Evolutionary conservation across 2,888 invertebrate genomes (phyloP).

Genomic region (Brachyptera risi): DNA sequence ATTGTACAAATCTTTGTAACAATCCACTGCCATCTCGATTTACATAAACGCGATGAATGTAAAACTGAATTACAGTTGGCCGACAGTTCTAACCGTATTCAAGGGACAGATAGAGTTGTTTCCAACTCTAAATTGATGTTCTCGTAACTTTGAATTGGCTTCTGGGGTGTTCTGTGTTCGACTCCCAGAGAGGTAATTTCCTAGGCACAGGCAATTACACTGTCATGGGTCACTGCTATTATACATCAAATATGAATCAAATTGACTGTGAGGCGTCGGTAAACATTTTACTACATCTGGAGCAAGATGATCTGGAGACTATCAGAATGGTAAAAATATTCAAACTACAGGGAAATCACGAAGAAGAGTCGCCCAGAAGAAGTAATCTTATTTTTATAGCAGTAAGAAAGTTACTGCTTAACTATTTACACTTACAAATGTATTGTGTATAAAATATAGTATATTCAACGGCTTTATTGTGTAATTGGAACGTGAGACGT

Average conservation of each 20-base stretch:
- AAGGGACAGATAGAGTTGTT: slow-evolving; percentile 3
- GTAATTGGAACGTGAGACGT: no score
- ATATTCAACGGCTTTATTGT: no score
- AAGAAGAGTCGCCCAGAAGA: no score
- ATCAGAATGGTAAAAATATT: neutral
- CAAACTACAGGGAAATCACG: neutral
- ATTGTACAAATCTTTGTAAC: no score
- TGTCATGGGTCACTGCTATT: slow-evolving; percentile 7
- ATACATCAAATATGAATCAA: slow-evolving; percentile 22
- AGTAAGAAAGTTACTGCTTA: no score
- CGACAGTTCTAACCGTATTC: slow-evolving; percentile 17
- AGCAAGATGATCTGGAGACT: neutral
- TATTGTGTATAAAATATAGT: no score
- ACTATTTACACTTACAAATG: no score
- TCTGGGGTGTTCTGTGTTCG: slow-evolving; percentile 13
- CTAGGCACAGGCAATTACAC: slow-evolving; percentile 12
- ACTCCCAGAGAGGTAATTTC: slow-evolving; percentile 17
- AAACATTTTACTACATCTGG: neutral
- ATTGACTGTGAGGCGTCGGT: neutral
- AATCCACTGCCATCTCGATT: no score
- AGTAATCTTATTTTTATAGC: no score
- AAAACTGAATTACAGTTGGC: slow-evolving; percentile 21
- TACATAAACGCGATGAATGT: no score
- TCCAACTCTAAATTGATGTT: slow-evolving; percentile 11
- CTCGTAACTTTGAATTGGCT: slow-evolving; percentile 21